Evolutionary conservation across 2,113 vertebrate species (phyloP), one percentile per base, ranked within the genome.

Genomic region (Cromileptes altivelis): DNA sequence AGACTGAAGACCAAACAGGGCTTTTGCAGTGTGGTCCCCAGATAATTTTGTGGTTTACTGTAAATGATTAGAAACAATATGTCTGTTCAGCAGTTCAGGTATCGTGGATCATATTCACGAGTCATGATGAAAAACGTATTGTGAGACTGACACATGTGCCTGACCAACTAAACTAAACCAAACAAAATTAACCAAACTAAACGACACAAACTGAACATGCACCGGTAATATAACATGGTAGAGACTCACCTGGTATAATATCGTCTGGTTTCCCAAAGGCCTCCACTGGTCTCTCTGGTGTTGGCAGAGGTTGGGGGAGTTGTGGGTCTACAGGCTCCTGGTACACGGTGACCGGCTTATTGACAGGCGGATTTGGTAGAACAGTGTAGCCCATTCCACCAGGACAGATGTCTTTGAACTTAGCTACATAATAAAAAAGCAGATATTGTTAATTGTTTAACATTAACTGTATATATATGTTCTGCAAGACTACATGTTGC

Each of bases 321-420:
- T 95, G 95, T 65, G 95, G 95, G 87, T 95, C 95, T 91, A 94
- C 93, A 75, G 96, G 96, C 92, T 96, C 96, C 95, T 96, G 97
- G 80, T 97, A 95, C 94, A 93, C 93, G 90, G 91, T 95, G 95
- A 94, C 95, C 94, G 95, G 95, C 94, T 90, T 93, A 69, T 63
- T 84, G 53, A 53, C 69, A n/a, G 94, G 96, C 82, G 95, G 97
- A 92, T 97, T 98, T 58, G 95, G 95, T 93, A 97, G 96, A 94
- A 99, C 97, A 73, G 97, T 98, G 96, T 99, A 99, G 91, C 98
- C 98, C 98, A 99, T 98, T 94, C 98, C 98, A 93, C 98, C 98
- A 81, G 98, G 98, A 95, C 98, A 99, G 95, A 98, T 99, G 95
- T 99, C 97, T 96, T 99, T 99, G 96, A 99, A 99, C 92, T 96